Evolutionary conservation across 2,113 vertebrate species (phyloP), one percentile per base, ranked within the genome.

Genomic region (Arvicanthis niloticus): DNA sequence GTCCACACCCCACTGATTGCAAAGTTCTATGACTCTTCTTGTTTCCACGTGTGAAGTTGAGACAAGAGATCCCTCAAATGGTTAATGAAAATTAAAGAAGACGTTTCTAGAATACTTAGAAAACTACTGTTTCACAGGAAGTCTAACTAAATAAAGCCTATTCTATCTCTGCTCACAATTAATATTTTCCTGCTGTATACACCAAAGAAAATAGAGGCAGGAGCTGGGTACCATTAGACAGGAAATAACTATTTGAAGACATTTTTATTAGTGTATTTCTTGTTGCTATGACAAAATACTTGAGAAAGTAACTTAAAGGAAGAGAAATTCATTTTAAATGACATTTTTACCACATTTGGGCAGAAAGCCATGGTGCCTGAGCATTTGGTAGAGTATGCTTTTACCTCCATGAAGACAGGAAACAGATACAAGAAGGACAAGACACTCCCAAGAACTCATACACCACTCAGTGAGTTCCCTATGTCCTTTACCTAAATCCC

Each of bases 1-100:
- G 16, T 51, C 45, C 72, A 56, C 31, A 51, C 68, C 87, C 29
- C 51, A 37, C 31, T 19, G 37, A 5, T 34, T 53, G 68, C 5
- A 82, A 88, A 65, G 45, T 45, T 51, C 5, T 51, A 10, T 45
- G 53, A 53, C 40, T 40, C 9, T 70, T 48, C 77, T 78, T 5
- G 58, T 76, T 90, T 87, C 67, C 58, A 72, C 68, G 22, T 31
- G 42, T 19, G 34, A 51, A 51, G 45, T 29, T 3, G 5, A 48
- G 9, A 29, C 72, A 70, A 45, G n/a, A 91, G 4, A 7, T 48
- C 31, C 29, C 51, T 86, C 21, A 73, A 19, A 24, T 42, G 15
- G 70, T 82, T 95, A 87, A 42, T 77, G 15, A 84, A 93, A 53
- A 84, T 58, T 65, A 88, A 88, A 91, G 78, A 72, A 92, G 51